Evolutionary conservation across 1,140 invertebrate genomes (phyloP), one percentile per base, ranked within the genome.

Genomic region (Centruroides vittatus): DNA sequence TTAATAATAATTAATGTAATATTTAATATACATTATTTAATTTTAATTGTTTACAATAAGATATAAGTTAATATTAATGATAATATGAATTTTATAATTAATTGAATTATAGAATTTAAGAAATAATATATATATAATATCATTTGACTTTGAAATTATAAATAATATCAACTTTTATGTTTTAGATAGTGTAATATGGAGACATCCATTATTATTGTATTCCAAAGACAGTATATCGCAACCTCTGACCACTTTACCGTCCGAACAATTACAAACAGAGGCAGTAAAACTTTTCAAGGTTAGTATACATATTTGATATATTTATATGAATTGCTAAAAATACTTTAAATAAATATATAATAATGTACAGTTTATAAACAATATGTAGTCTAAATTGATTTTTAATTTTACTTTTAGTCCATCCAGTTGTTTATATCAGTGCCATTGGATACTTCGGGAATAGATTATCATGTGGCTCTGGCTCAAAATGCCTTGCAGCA

Each of bases 221-320:
- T 86, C 85, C 13, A 93, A 93, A 75, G 90, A 93, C 67, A 85
- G 85, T 54, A 87, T 93, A 54, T 82, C 82, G 0, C 85, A 85
- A 36, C 88, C 90, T 6, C 75, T 94, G 5, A 92, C 89, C 0
- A 90, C 89, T 35, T 76, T 94, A 46, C 86, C 89, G 35, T 88
- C 86, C 2, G 88, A 90, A 72, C 77, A 82, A 1, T 78, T 93
- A 55, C 88, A 95, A 73, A 81, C 81, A 34, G 91, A 95, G 78
- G 92, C 92, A 53, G 82, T 95, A 61, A 94, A 97, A 77, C 78
- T 96, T 59, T 96, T 95, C 71, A 95, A 95, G 81, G 89, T 92
- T 72, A 65, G 59, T 55, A 47, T 23, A 23, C 23, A 23, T 23
- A 23, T 23, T 23, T 23, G 2, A 23, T 23, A 2, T 23, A 23